Conservation (phyloP, 2,113 vertebrate genomes). For the Girardinichthys multiradiatus region DNA sequence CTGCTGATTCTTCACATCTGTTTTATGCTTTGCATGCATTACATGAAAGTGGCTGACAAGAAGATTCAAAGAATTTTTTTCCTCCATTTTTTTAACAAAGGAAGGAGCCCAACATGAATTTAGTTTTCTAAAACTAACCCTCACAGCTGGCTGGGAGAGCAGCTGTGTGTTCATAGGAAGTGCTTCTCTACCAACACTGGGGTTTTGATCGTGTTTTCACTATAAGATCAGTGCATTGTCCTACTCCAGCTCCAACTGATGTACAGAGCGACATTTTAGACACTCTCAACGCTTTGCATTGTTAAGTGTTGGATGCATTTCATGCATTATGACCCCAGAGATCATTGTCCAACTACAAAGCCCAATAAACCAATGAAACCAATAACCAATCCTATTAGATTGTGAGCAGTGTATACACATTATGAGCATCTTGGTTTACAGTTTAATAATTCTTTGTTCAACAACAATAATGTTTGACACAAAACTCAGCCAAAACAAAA, state of each 20-base stretch:
- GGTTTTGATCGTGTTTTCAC: constrained; percentile 55
- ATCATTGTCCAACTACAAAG: neutral
- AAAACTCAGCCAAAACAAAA: constrained; percentile 48
- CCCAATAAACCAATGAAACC: constrained; percentile 14
- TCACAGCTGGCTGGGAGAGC: constrained; percentile 15
- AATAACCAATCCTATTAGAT: constrained; percentile 39
- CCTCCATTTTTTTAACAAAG: neutral
- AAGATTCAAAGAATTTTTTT: neutral
- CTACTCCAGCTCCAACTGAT: constrained; percentile 45
- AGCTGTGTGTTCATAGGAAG: constrained; percentile 28
- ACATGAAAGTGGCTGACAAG: constrained; percentile 20
- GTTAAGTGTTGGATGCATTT: constrained; percentile 78
- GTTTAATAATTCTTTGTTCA: constrained; percentile 23
- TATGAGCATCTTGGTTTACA: constrained; percentile 6
- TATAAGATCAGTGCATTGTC: constrained; percentile 61
- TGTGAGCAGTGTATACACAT: constrained; percentile 19
- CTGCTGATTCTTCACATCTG: constrained; percentile 14
- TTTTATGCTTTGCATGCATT: constrained; percentile 34
- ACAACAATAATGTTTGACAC: neutral
- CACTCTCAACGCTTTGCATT: constrained; percentile 80
- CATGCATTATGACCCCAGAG: constrained; percentile 55
- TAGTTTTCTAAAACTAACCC: constrained; percentile 22
- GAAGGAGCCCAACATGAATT: neutral
- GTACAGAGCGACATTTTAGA: constrained; percentile 63
- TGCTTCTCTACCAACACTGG: constrained; percentile 31